Evolutionary conservation across 2,888 invertebrate genomes (phyloP), one percentile per base, ranked within the genome.

Genomic region (Acleris laterana): DNA sequence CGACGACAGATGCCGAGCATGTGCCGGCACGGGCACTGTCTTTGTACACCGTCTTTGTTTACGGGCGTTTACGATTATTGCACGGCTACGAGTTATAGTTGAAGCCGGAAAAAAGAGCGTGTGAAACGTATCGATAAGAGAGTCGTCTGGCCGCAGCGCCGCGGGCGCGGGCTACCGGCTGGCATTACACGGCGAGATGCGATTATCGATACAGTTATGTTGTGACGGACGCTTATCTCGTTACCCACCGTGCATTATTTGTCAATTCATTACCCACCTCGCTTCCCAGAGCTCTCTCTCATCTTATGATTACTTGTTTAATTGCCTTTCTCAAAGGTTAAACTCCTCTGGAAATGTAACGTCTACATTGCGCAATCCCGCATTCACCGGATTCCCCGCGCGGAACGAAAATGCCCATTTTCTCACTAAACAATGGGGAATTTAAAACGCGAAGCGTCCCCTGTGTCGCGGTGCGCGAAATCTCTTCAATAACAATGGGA

Each of bases 1-100:
- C 80, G 90, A 80, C 84, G 93, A 93, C 93, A 93, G 93, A 93
- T 87, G 89, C 83, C 80, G 72, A 80, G 84, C 93, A 93, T 84
- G 88, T 91, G 91, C 84, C n/a, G 17, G 46, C 38, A 38, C 38
- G 46, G 17, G 46, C 46, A 46, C 46, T n/a, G n/a, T 46, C 46
- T 6, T 38, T 38, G 38, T 38, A 38, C 38, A 13, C 46, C 46
- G 80, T 79, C 82, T 78, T 79, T 81, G 73, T 80, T 74, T 80
- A 82, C 85, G 85, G 87, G 68, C 74, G 79, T 79, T 82, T 79
- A 82, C 80, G 74, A 80, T 76, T 79, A 83, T 83, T 81, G 80
- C 77, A 78, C 76, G 82, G 79, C 80, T 81, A 78, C 76, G 75
- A 73, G 77, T 79, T 78, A 75, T 72, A 74, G 71, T 76, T 72